Conservation (phyloP, 2,888 invertebrate genomes). For the Atrina japonica region DNA sequence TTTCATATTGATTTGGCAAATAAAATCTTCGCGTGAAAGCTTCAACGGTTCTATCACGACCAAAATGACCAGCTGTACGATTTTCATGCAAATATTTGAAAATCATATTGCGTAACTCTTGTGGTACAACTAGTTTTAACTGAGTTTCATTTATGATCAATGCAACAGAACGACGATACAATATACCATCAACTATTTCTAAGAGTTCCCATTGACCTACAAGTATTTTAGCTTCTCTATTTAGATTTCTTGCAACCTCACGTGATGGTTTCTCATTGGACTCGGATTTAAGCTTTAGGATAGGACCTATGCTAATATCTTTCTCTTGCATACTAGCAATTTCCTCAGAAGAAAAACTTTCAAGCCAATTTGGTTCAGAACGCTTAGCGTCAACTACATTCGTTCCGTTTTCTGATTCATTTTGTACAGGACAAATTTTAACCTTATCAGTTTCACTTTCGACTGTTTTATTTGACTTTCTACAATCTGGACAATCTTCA, state of each 20-base stretch:
- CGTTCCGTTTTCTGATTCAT: too few relatives aligned
- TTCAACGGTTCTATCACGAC: conserved; percentile 17
- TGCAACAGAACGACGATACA: conserved; percentile 1
- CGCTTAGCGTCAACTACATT: too few relatives aligned
- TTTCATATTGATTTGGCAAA: conserved; percentile 17
- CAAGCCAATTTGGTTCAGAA: conserved; percentile 15
- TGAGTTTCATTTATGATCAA: background rate
- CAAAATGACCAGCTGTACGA: conserved; percentile 22
- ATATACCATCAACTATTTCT: background rate
- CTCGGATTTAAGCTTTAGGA: background rate
- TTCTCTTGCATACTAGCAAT: background rate
- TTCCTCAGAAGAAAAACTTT: background rate
- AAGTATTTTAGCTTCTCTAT: background rate
- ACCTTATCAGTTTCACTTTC: too few relatives aligned
- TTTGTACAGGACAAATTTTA: too few relatives aligned
- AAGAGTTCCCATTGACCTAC: conserved; percentile 17
- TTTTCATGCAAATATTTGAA: conserved; percentile 13
- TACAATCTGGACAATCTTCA: background rate
- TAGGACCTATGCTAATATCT: background rate
- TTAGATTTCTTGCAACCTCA: background rate
- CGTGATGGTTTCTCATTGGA: background rate
- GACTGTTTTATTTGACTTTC: too few relatives aligned
- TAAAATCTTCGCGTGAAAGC: conserved; percentile 21
- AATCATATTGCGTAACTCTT: background rate
- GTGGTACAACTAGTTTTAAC: conserved; percentile 21